phyloP scores from a whole-genome alignment of 2,113 vertebrate genomes.

The Hyperopisus bebe region DNA sequence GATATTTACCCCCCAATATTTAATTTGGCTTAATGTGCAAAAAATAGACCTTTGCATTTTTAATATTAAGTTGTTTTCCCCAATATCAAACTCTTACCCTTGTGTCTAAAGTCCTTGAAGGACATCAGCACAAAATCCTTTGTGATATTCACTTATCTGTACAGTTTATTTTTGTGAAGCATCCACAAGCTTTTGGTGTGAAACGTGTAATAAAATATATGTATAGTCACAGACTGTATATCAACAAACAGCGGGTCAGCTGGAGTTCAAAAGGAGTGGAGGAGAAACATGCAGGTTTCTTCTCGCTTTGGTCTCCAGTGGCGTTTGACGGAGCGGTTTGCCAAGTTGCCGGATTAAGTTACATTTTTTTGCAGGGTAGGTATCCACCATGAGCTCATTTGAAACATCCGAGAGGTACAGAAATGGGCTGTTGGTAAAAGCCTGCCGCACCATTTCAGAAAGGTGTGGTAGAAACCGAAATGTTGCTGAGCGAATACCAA shows the following conservation, averaged over 20 bases:
- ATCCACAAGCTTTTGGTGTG: neutral
- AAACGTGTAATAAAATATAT: neutral
- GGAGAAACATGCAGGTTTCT: neutral
- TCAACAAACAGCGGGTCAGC: neutral
- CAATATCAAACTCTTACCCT: neutral
- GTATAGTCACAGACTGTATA: neutral
- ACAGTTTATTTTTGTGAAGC: neutral
- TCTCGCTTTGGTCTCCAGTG: neutral
- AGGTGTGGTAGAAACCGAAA: neutral
- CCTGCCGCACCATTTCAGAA: neutral
- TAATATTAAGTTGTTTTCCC: neutral
- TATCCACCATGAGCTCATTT: neutral
- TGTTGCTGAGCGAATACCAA: neutral
- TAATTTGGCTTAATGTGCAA: neutral
- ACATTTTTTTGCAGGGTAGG: neutral
- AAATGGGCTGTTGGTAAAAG: neutral
- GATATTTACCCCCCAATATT: neutral
- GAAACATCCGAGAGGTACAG: neutral
- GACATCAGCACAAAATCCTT: neutral
- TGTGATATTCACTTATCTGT: neutral
- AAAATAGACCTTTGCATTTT: neutral
- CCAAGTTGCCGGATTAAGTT: conserved; percentile 16
- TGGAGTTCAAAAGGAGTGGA: neutral
- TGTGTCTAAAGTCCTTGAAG: neutral
- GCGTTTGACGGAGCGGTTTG: neutral